Percentiles rank a stretch among this genome's conserved stretches.
Evolutionary conservation across 2,888 invertebrate species (phyloP).

Genomic region (Mythimna impura): DNA sequence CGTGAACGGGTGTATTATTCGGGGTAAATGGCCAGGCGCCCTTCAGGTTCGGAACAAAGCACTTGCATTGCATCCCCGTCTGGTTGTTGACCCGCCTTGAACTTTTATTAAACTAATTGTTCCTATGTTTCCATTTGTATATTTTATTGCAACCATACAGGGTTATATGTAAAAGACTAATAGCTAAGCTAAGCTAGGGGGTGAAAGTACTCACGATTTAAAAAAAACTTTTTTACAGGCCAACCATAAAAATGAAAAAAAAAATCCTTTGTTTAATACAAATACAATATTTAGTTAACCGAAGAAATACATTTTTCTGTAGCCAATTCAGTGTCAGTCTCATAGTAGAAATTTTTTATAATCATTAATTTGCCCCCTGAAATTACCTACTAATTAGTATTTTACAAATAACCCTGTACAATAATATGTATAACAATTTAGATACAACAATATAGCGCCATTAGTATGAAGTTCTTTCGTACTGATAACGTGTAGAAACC

Average conservation of each 20-base stretch:
- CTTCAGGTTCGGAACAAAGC: constrained; percentile 78
- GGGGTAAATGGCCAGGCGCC: constrained; percentile 81
- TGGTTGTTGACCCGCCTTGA: constrained; percentile 82
- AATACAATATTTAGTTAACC: no score
- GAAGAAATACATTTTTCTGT: no score
- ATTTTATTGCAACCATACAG: neutral
- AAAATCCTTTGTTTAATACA: no score
- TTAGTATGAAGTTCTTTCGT: constrained; percentile 5
- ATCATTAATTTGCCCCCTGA: neutral
- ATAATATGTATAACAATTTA: neutral
- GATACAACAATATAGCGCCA: neutral
- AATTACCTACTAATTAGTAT: neutral
- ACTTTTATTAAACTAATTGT: constrained; percentile 56
- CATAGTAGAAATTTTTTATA: no score
- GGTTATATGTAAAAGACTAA: neutral
- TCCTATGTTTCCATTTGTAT: constrained; percentile 24
- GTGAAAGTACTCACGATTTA: neutral
- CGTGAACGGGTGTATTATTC: constrained; percentile 51
- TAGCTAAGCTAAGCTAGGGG: neutral
- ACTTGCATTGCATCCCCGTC: constrained; percentile 77
- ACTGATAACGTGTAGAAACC: constrained; percentile 12
- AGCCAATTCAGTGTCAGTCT: no score
- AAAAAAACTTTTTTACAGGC: neutral
- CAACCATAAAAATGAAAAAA: neutral
- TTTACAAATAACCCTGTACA: neutral